Percentiles rank a stretch among this genome's conserved stretches.
These are phyloP conservation scores for Ceraclea dissimilis DNA, from an alignment of 2,888 invertebrate genomes.

Conservation along the genomic window DNA sequence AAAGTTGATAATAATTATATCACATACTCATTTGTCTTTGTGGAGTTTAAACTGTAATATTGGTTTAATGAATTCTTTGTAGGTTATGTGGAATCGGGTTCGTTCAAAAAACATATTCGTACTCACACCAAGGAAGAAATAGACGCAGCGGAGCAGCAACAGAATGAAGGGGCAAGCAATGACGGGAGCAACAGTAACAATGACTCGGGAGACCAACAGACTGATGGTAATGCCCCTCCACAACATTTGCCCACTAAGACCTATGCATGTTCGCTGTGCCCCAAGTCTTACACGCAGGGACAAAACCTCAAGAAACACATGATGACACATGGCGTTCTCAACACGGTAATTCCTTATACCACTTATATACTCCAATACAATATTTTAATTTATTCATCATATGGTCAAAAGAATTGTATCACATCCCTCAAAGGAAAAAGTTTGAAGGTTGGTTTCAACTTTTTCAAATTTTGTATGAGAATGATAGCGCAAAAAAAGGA, in stretches of 20 bases:
- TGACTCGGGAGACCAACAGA: not conserved
- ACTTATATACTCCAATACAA: no score
- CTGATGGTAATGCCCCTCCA: not conserved
- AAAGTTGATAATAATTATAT: no score
- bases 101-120: slow-evolving; percentile 43
- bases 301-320: slow-evolving; percentile 47
- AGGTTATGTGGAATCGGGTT: slow-evolving; percentile 41
- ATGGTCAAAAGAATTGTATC: no score
- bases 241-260: slow-evolving; percentile 32
- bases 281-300: slow-evolving; percentile 44
- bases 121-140: slow-evolving; percentile 31
- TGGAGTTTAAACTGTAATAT: no score
- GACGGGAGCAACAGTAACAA: not conserved
- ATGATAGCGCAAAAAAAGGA: no score
- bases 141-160: slow-evolving; percentile 25
- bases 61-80: no score
- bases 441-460: no score
- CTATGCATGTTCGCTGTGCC: slow-evolving; percentile 42
- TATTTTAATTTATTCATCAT: no score
- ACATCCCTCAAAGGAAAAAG: no score
- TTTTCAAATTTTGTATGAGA: no score
- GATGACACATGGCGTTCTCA: slow-evolving; percentile 36
- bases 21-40: no score
- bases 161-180: not conserved
- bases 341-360: slow-evolving; percentile 17